phyloP scores from a whole-genome alignment of 2,888 invertebrate species.

The Drosophila kuntzei region DNA sequence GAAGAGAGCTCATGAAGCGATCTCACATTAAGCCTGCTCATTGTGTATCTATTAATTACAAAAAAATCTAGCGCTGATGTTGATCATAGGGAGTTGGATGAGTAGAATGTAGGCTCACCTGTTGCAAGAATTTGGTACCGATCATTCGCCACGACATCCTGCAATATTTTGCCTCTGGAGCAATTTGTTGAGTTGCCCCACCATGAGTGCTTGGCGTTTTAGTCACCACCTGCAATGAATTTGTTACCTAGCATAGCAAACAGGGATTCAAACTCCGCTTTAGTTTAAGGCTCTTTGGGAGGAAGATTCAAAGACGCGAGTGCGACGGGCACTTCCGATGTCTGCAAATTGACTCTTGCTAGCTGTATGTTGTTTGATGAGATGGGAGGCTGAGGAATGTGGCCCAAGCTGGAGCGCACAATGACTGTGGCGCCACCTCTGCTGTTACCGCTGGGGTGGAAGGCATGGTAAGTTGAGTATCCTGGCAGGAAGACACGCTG shows the following conservation, averaged over 20 bases:
- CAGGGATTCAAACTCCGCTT: conserved; percentile 10
- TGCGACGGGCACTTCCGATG: too few relatives aligned
- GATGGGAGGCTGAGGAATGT: too few relatives aligned
- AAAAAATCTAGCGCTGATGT: conserved; percentile 26
- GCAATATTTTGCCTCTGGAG: not conserved
- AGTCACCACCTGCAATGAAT: conserved; percentile 1
- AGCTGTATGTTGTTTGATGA: too few relatives aligned
- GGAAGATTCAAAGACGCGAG: conserved; percentile 15
- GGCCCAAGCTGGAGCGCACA: not conserved
- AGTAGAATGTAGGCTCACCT: conserved; percentile 13
- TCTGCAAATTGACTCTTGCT: too few relatives aligned
- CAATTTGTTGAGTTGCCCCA: not conserved
- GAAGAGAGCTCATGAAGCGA: conserved; percentile 9
- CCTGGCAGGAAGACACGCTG: not conserved
- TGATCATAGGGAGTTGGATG: conserved; percentile 1
- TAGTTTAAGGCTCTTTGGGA: not conserved
- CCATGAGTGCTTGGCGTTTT: not conserved
- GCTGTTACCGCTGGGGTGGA: not conserved
- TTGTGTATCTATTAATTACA: not conserved
- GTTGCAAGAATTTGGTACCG: not conserved
- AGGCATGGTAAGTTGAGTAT: not conserved
- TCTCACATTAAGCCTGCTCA: not conserved
- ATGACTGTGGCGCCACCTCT: conserved; percentile 9
- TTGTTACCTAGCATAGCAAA: conserved; percentile 1
- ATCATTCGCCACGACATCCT: not conserved